Evolutionary conservation across 1,140 invertebrate species (phyloP), one percentile per base, ranked within the genome.

Genomic region (Drosophila persimilis): DNA sequence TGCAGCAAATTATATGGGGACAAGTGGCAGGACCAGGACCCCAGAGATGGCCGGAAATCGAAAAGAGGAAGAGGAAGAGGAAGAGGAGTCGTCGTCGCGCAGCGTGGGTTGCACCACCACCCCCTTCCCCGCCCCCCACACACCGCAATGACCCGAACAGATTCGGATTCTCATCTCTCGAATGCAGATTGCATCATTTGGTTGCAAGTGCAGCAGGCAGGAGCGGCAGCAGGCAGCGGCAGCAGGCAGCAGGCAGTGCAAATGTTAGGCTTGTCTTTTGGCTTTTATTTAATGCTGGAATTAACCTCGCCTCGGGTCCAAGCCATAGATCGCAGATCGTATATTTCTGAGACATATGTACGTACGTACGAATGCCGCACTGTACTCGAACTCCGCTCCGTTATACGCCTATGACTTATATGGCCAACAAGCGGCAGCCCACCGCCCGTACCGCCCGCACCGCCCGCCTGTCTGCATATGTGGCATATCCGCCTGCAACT

Each of bases 1-100:
- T 86, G 81, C 81, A 74, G 81, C 77, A 85, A 85, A 85, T 85
- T 85, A 85, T 85, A 86, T 86, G 77, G 81, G 71, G 73, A 85
- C 80, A 85, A 85, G 80, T 85, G 81, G 64, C 73, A 52, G 59
- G 24, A 26, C 24, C 8, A 45, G 48, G 22, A 41, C 15, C 24
- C 35, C 11, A 3, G 17, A 13, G 29, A 35, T 48, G 64, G 62
- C 81, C 81, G 81, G 81, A 85, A 86, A 85, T 73, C 52, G 56
- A 75, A 64, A 69, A 80, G 70, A 66, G 62, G 48, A 15, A 15
- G 15, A 66, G 62, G 48, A 15, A 15, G 15, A 15, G 15, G 15
- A 70, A 58, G 61, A 44, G 22, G 11, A 39, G 35, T 39, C 35
- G 35, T 20, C 45, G 26, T 20, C 45, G 26, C 26, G 24, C 39